Base-by-base conservation (phyloP, 2,797 vertebrate genomes). In the Morus bassanus region DNA sequence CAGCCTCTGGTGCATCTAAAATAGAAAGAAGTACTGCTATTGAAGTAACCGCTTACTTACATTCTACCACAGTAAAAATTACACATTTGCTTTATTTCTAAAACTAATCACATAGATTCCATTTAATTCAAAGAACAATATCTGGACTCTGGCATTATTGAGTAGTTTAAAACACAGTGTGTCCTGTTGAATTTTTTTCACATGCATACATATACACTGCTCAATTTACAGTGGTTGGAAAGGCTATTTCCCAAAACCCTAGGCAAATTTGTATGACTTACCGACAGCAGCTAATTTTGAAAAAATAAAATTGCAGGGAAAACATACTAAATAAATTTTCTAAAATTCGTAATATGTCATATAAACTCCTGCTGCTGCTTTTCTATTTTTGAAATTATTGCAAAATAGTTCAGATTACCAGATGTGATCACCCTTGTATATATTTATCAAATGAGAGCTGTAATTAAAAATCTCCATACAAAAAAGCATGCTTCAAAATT, bases 1-100 rank as follows among this genome's bases (percentile, higher is more conserved):
- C 80, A 79, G 25, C 18, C 68, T 97, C 95, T 70, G 92, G 73
- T 67, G 12, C 39, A 74, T 50, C 97, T 97, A 73, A 89, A 85
- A 92, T 3, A 75, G 25, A 80, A 83, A 63, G 9, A 18, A 80
- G 19, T 22, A 59, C 5, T 79, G 28, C 7, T 81, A 15, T 70
- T 81, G 78, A 83, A 92, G 22, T 39, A 78, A 77, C 10, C 54
- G 33, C 9, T 85, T 76, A 8, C 43, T 74, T 77, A 24, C 2
- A 9, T 43, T 64, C 16, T 72, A 76, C n/a, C 53, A 74, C 77
- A 82, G 37, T 37, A 68, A 43, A 92, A 77, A 80, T 24, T 27
- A 61, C 10, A 15, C 9, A 30, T 30, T 73, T 81, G 7, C 11
- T 75, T 53, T 51, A 6, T 51, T 46, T 81, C n/a, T 75, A 63